Conservation (phyloP, 2,797 vertebrate species). For the Notamacropus eugenii region DNA sequence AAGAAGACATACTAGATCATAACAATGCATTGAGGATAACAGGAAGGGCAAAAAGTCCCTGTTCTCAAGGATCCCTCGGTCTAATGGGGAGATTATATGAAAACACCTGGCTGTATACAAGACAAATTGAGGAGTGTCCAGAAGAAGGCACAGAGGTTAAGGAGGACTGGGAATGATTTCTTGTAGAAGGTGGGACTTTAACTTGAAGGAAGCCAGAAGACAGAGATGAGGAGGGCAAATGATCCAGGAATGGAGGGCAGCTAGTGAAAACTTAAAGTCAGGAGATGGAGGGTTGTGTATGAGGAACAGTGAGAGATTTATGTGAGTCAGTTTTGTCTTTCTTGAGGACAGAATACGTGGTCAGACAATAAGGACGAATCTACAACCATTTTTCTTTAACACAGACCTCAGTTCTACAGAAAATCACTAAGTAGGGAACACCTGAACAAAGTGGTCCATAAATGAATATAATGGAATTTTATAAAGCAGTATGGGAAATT, state of each 20-base stretch:
- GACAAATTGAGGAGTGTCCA: background rate
- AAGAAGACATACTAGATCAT: background rate
- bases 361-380: background rate
- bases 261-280: background rate
- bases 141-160: background rate
- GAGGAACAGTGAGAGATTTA: conserved; percentile 19
- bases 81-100: background rate
- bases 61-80: background rate
- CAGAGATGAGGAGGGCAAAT: background rate
- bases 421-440: background rate
- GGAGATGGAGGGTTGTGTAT: background rate
- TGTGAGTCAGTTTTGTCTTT: background rate
- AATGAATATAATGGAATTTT: background rate
- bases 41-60: background rate
- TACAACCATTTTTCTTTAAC: background rate
- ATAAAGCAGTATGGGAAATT: background rate
- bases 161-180: background rate
- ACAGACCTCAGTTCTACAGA: background rate
- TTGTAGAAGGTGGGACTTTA: background rate
- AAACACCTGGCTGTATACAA: background rate
- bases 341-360: background rate
- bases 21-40: background rate
- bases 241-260: background rate
- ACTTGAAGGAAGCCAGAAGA: background rate
- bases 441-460: background rate